These are phyloP conservation scores for Leptothorax acervorum DNA, from an alignment of 2,888 invertebrate genomes.

Conservation along the genomic window DNA sequence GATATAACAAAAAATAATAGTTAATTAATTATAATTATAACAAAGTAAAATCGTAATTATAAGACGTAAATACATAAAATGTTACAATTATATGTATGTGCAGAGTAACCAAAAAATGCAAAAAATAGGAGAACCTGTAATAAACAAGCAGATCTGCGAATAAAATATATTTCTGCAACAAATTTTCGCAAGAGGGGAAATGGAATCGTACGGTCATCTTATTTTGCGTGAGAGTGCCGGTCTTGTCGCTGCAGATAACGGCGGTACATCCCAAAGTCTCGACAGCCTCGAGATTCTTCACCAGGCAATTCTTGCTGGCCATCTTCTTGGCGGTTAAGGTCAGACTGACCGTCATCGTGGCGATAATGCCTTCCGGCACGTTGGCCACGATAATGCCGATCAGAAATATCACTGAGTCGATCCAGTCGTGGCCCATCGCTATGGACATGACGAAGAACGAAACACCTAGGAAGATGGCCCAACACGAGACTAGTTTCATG, in stretches of 20 bases:
- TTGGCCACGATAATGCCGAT: constrained; percentile 91
- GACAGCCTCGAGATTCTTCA: constrained; percentile 93
- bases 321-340: constrained; percentile 93
- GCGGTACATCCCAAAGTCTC: constrained; percentile 93
- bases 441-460: constrained; percentile 91
- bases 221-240: constrained; percentile 93
- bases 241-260: constrained; percentile 93
- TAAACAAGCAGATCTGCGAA: not conserved
- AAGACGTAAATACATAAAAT: too few species aligned
- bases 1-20: not conserved
- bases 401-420: constrained; percentile 89
- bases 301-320: constrained; percentile 92
- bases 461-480: constrained; percentile 90
- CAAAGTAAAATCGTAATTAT: not conserved
- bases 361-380: constrained; percentile 92
- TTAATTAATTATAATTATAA: not conserved
- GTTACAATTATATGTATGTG: not conserved
- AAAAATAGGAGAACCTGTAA: not conserved
- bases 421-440: constrained; percentile 88
- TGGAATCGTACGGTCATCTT: constrained; percentile 90
- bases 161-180: not conserved
- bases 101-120: not conserved
- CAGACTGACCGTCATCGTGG: constrained; percentile 92
- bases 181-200: not conserved
- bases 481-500: constrained; percentile 90